Evolutionary conservation across 1,140 invertebrate genomes (phyloP).

Genomic region (Chrysopa pallens): DNA sequence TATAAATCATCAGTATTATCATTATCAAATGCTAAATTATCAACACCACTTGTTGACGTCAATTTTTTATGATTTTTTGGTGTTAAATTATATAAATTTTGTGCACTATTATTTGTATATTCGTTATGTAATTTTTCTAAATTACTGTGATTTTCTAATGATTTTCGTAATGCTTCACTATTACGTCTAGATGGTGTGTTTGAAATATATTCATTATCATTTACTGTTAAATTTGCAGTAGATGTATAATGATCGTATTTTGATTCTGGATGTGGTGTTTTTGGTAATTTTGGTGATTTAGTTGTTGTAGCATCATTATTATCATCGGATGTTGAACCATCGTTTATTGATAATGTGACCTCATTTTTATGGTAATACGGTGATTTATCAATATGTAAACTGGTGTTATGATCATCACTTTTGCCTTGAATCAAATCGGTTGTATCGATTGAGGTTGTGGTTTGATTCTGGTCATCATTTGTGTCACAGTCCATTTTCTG

Average conservation of each 20-base stretch:
- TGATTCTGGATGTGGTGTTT: background rate
- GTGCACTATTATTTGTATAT: conserved; percentile 14
- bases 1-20: background rate
- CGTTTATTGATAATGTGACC: conserved; percentile 18
- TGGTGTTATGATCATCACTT: conserved; percentile 1
- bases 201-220: conserved; percentile 1
- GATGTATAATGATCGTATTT: conserved; percentile 14
- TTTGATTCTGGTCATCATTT: conserved; percentile 12
- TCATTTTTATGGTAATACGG: conserved; percentile 20
- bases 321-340: conserved; percentile 9
- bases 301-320: background rate
- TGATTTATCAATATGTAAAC: conserved; percentile 3
- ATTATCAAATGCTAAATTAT: conserved; percentile 12
- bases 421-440: background rate
- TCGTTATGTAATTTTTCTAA: conserved; percentile 17
- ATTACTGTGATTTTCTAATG: conserved; percentile 15
- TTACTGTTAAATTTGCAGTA: conserved; percentile 20
- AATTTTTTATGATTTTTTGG: conserved; percentile 8
- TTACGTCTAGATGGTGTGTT: background rate
- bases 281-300: conserved; percentile 10
- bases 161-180: conserved; percentile 6
- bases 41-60: conserved; percentile 6
- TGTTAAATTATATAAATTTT: conserved; percentile 10
- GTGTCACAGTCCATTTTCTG: conserved; percentile 21
- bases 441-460: background rate